Conservation (phyloP, 2,797 vertebrate species). For the Scyliorhinus canicula region DNA sequence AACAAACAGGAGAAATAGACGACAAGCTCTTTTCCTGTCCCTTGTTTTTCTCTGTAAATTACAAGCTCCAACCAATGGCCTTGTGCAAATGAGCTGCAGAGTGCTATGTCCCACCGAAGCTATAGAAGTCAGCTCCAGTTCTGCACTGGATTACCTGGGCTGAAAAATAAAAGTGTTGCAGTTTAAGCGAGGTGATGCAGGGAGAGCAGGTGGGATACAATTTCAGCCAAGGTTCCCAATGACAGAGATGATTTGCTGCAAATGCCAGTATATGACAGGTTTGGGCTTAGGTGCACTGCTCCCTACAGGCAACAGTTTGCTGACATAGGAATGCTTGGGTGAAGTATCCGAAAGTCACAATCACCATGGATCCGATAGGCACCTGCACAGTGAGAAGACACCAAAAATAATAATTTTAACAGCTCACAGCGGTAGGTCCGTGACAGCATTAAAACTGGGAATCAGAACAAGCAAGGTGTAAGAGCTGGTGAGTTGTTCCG, state of each 20-base stretch:
- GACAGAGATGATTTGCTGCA: neutral
- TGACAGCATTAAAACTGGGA: neutral
- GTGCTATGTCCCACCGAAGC: neutral
- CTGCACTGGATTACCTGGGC: neutral
- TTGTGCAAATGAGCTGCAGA: neutral
- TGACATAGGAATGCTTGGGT: neutral
- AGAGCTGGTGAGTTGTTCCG: neutral
- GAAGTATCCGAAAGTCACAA: neutral
- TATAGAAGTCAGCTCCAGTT: neutral
- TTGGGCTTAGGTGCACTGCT: neutral
- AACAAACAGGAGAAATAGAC: neutral
- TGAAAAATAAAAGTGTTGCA: neutral
- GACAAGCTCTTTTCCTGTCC: neutral
- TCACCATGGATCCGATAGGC: too few species aligned
- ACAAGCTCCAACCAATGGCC: neutral
- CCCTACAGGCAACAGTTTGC: neutral
- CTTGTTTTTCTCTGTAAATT: neutral
- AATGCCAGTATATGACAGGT: neutral
- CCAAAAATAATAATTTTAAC: neutral
- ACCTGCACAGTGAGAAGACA: neutral
- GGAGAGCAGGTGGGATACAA: neutral
- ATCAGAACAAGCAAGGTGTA: neutral
- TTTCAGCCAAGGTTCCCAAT: neutral
- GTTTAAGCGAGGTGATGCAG: neutral
- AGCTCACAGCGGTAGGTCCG: neutral